phyloP scores from a whole-genome alignment of 2,888 invertebrate genomes.

The Synergus itoensis region DNA sequence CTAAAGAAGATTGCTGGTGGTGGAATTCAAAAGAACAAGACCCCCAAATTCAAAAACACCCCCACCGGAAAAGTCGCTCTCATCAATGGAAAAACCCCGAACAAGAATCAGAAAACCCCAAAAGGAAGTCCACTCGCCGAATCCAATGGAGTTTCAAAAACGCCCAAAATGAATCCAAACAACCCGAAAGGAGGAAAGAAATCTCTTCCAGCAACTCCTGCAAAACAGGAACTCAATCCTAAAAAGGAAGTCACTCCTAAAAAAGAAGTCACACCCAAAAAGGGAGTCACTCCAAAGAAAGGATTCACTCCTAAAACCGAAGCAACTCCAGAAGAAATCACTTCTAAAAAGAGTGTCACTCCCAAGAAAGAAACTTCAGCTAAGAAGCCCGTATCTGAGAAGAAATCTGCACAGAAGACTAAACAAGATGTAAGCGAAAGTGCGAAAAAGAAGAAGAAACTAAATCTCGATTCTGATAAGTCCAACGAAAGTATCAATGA shows the following conservation, averaged over 20 bases:
- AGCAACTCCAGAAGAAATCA: background rate
- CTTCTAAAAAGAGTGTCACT: background rate
- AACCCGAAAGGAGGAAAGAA: conserved; percentile 1
- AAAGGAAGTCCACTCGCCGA: conserved; percentile 3
- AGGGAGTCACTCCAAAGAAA: background rate
- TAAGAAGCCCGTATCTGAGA: background rate
- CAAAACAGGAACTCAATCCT: background rate
- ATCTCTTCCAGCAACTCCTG: background rate
- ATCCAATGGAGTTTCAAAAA: conserved; percentile 26
- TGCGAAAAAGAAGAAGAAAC: conserved; percentile 28
- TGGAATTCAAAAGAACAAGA: conserved; percentile 60
- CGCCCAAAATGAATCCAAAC: background rate
- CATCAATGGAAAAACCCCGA: conserved; percentile 52
- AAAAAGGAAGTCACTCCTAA: background rate
- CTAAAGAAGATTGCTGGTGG: conserved; percentile 50
- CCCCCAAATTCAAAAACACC: conserved; percentile 63
- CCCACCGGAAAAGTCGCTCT: conserved; percentile 60
- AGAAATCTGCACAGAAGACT: background rate
- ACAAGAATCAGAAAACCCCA: conserved; percentile 24
- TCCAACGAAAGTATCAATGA: conserved; percentile 67
- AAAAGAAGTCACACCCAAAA: background rate
- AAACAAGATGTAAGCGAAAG: background rate
- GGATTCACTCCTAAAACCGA: background rate
- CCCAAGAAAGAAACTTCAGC: background rate
- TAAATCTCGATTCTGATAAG: conserved; percentile 36